Evolutionary conservation across 2,888 invertebrate genomes (phyloP), one percentile per base, ranked within the genome.

Genomic region (Dicyrtoma fusca): DNA sequence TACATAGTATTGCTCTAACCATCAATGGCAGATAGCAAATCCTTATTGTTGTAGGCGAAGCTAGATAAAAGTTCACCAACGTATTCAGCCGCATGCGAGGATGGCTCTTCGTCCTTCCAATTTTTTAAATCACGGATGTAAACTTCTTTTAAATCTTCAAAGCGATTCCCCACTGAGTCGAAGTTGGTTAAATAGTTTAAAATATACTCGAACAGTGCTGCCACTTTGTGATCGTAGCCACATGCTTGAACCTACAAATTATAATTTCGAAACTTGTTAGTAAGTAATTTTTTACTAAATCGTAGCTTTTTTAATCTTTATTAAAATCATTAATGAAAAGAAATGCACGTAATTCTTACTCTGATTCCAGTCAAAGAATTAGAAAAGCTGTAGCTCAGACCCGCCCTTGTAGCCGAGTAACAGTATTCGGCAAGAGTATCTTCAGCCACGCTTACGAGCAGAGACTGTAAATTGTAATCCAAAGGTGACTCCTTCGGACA

Each of bases 61-160:
- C 96, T 95, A 0, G 91, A 88, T 64, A 95, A 85, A 57, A 95
- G 86, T n/a, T 92, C 86, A 0, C 92, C 89, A 74, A 92, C 88
- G 83, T 95, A 94, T 84, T 95, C 95, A 11, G 92, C 89, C 0
- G 85, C 71, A 65, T 78, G 77, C 26, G 73, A 63, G 82, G 92
- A 92, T 0, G 98, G 97, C 82, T 97, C 96, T 79, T 97, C 96
- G 0, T 94, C 91, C 70, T 91, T 89, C 82, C 95, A 96, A 84
- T 98, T 98, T 83, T 90, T 92, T 81, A 97, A 83, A 13, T 87
- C 86, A 69, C 97, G 85, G 10, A 91, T 87, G 23, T 49, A 63
- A n/a, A 90, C 90, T 85, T 97, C 97, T 84, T 95, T 95, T 63
- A 91, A 85, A 77, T 93, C 91, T 74, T 89, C 89, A 82, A 93